Base-by-base conservation (phyloP, 2,888 invertebrate genomes). In the Myopa tessellatipennis region DNA sequence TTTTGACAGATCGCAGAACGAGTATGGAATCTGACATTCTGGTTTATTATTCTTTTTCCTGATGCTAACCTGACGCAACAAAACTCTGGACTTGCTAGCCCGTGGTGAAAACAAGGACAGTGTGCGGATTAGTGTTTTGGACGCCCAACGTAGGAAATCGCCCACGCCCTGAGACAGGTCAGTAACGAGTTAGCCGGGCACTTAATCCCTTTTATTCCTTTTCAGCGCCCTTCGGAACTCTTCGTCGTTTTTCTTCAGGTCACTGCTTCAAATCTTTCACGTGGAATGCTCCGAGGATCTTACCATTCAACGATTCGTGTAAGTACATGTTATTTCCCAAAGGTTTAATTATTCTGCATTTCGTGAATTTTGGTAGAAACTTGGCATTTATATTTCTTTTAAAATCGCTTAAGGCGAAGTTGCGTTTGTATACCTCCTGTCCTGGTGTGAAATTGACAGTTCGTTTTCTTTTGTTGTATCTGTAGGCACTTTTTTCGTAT, bases 291-390 rank as follows among this genome's bases (percentile, higher is more conserved):
- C 58, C n/a, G 5, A n/a, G 16, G 6, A 67, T 58, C 34, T 68
- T 73, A 40, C 77, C 77, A 7, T 45, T 60, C 3, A 52, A 7
- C 4, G 38, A 36, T 8, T 77, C 77, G 10, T 74, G 7, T 8
- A 63, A 68, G 18, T 77, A 74, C 5, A 77, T 34, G 26, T 36
- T 68, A 38, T 74, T 77, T 4, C 77, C 77, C 5, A 77, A 50
- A 12, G 61, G 58, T 6, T 52, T 7, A 6, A 55, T 12, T 3
- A 74, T 52, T 10, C 61, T 10, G 18, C 77, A 74, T 26, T 77
- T 77, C 3, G 50, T 16, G 16, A 45, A 77, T 16, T 77, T 74
- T 0, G 77, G 74, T 4, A 74, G n/a, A 52, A 77, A 74, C 34
- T 74, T 74, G 10, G 38, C 52, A 14, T 55, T 77, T n/a, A 58